These are phyloP conservation scores for Limenitis camilla DNA, from an alignment of 2,888 invertebrate species.

Conservation along the genomic window DNA sequence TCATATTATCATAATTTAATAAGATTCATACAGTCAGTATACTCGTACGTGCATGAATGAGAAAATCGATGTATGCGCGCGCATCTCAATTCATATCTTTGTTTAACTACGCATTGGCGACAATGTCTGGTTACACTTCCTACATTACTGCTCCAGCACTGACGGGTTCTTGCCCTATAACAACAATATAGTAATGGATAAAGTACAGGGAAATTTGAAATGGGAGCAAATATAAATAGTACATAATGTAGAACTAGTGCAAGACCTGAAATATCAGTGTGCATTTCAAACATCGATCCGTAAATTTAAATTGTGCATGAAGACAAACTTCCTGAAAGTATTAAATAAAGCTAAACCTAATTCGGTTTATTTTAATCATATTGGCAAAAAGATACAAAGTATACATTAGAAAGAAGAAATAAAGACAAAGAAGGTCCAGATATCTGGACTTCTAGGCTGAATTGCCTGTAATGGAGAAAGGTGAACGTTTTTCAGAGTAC, in stretches of 20 bases:
- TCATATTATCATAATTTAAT: conserved; percentile 56
- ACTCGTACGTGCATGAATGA: conserved; percentile 40
- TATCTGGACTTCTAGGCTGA: conserved; percentile 36
- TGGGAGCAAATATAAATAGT: conserved; percentile 24
- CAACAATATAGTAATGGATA: conserved; percentile 17
- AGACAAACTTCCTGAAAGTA: no score
- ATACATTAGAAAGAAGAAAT: conserved; percentile 9
- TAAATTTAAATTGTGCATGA: conserved; percentile 1
- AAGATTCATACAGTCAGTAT: conserved; percentile 47
- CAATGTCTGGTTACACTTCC: conserved; percentile 8
- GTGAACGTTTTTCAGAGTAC: conserved; percentile 84
- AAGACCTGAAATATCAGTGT: conserved; percentile 20
- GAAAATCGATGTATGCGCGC: conserved; percentile 65
- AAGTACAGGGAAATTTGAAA: conserved; percentile 10
- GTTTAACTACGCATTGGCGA: conserved; percentile 5
- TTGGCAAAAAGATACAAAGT: conserved; percentile 8
- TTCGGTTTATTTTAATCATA: neutral
- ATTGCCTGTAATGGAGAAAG: conserved; percentile 74
- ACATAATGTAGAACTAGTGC: conserved; percentile 24
- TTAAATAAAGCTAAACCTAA: no score
- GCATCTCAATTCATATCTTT: conserved; percentile 53
- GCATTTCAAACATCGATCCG: conserved; percentile 20
- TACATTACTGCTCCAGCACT: conserved; percentile 9
- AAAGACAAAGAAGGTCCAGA: conserved; percentile 36
- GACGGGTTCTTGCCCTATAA: neutral